These are phyloP conservation scores for Camelus bactrianus DNA, from an alignment of 2,113 vertebrate species.

Conservation along the genomic window DNA sequence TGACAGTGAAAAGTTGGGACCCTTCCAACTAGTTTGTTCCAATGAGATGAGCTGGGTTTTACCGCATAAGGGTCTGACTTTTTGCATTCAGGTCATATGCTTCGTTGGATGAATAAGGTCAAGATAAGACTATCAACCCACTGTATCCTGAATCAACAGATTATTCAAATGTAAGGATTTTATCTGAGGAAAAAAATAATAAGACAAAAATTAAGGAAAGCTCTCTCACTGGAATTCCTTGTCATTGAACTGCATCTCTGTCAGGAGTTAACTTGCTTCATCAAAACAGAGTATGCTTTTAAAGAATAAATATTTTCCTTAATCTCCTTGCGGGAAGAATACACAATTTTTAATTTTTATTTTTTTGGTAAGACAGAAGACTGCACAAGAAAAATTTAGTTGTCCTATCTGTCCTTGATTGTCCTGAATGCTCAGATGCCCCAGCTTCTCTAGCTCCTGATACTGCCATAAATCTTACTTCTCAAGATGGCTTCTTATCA, in stretches of 20 bases:
- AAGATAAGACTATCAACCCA: conserved; percentile 25
- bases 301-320: conserved; percentile 34
- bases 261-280: not conserved
- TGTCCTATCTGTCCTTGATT: not conserved
- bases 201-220: not conserved
- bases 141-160: conserved; percentile 33
- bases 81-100: not conserved
- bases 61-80: not conserved
- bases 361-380: not conserved
- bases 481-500: conserved; percentile 63
- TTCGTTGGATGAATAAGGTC: conserved; percentile 24
- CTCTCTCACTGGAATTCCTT: not conserved
- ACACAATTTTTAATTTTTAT: not conserved
- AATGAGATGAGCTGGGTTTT: not conserved
- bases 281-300: conserved; percentile 35
- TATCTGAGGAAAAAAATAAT: not conserved
- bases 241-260: not conserved
- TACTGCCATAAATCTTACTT: conserved; percentile 55
- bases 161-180: conserved; percentile 18
- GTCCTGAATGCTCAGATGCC: not conserved
- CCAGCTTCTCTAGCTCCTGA: not conserved
- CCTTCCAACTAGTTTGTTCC: not conserved
- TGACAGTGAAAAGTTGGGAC: not conserved
- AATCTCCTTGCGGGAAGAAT: not conserved
- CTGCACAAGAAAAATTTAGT: not conserved